Base-by-base conservation (phyloP, 2,888 invertebrate species). In the Drosophila eohydei region DNA sequence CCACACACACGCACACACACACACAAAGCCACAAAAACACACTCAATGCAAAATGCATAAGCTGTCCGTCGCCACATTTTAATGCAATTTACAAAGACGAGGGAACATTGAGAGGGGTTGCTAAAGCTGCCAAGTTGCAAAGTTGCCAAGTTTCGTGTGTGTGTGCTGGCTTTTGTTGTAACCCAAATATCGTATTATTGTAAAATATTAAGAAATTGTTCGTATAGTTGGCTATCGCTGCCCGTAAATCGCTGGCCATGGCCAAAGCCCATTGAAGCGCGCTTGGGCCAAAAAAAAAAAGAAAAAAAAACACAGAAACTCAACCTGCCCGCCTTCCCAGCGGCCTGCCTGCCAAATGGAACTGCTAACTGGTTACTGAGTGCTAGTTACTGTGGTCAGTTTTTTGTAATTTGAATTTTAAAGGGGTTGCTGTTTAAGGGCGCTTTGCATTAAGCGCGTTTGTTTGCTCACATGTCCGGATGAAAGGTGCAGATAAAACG, bases 401-500 rank as follows among this genome's bases (percentile, higher is more conserved):
- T 43, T 61, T 40, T 44, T 52, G 38, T 40, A 4, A 11, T 44
- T 26, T 14, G 21, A 9, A 3, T n/a, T 28, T 63, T 26, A 21
- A 40, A 66, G 60, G 78, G 78, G 74, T 74, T 78, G 65, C 63
- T 76, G 62, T 64, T 57, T 57, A 64, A 74, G 83, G 66, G 70
- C 70, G 74, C 74, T 67, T 62, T 59, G 79, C 71, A 73, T 71
- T 73, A 81, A 81, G 81, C 84, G 81, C 81, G 73, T 88, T 81
- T 90, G 87, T 90, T 92, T 90, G 90, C 84, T 90, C 88, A 91
- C 86, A 91, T 90, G 90, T 90, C 88, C 83, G 91, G 91, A 91
- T 91, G 89, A 91, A 91, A 81, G 91, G 88, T 90, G 92, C 82
- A 91, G 92, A 91, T 91, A 92, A 92, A 91, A 81, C 82, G 88